Evolutionary conservation across 2,888 invertebrate species (phyloP).

Genomic region (Epirrhoe alternata): DNA sequence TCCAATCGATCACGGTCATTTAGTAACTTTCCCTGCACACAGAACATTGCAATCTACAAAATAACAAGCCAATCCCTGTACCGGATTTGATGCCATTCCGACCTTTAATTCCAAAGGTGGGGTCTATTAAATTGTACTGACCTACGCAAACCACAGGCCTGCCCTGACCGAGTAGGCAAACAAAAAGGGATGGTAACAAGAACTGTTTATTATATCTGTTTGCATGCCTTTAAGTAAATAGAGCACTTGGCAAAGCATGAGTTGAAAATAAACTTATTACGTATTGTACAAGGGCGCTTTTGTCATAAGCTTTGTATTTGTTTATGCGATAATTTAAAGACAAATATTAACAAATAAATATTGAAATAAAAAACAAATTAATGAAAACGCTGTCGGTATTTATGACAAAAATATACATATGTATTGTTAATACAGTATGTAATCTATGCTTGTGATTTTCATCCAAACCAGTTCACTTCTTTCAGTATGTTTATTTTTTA

Average conservation of each 20-base stretch:
- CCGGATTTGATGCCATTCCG: conserved; percentile 33
- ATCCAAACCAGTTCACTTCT: too few relatives aligned
- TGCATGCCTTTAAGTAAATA: conserved; percentile 66
- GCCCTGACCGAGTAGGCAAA: conserved; percentile 76
- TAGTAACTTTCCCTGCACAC: neutral
- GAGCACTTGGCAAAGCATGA: conserved; percentile 40
- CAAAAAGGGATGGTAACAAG: conserved; percentile 65
- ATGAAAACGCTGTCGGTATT: too few relatives aligned
- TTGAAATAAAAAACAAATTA: neutral
- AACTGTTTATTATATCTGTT: conserved; percentile 73
- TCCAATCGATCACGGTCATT: too few relatives aligned
- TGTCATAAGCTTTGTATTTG: conserved; percentile 10
- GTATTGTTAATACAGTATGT: too few relatives aligned
- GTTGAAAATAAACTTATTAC: conserved; percentile 32
- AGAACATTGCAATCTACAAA: neutral
- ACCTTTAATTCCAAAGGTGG: conserved; percentile 20
- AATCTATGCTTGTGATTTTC: too few relatives aligned
- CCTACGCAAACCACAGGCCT: conserved; percentile 76
- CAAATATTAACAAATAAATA: neutral
- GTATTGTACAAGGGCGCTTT: conserved; percentile 26
- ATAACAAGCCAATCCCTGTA: conserved; percentile 9
- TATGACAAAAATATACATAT: too few relatives aligned
- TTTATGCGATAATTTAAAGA: neutral
- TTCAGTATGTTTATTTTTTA: too few relatives aligned
- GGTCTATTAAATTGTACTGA: conserved; percentile 54